Base-by-base conservation (phyloP, 2,888 invertebrate genomes). In the Synergus itoensis region DNA sequence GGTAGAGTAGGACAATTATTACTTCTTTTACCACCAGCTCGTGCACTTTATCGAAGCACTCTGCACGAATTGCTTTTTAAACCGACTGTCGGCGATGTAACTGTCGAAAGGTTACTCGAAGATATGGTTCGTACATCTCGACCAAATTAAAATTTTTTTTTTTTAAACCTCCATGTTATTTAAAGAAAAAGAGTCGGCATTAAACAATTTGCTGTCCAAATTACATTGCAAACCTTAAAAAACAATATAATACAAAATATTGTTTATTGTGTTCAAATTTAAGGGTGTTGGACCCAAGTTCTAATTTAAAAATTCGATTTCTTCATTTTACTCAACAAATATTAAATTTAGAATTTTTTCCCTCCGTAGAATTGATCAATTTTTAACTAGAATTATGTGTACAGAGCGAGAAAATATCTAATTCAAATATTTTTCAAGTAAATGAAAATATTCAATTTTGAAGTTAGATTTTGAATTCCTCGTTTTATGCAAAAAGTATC, bases 31-130 rank as follows among this genome's bases (percentile, higher is more conserved):
- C 96, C 97, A 1, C 94, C 95, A 36, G 94, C 95, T 43, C 95
- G 92, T 79, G 93, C 91, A 14, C 92, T 95, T 63, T 93, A 93
- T 80, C 92, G 94, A 0, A 90, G 91, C 36, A 93, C 94, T 5
- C 92, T 95, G 0, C 94, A 95, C 86, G 96, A 96, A 85, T 92
- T 97, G 14, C 94, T 98, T 80, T 98, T 98, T 92, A 94, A 96
- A 80, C 95, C 96, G 83, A 96, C 96, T 0, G 95, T 96, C 78
- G 96, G 96, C 14, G 95, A 95, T 85, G 95, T 96, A 45, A 95
- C 95, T 18, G 95, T 96, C 48, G 96, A 96, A 87, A 93, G 95
- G 85, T 92, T 96, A 62, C 91, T 96, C 65, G 94, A 94, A 21
- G 96, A 96, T 89, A 94, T 96, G 94, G 94, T 94, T 83, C 89